Conservation (phyloP, 2,113 vertebrate species). For the Carettochelys insculpta region DNA sequence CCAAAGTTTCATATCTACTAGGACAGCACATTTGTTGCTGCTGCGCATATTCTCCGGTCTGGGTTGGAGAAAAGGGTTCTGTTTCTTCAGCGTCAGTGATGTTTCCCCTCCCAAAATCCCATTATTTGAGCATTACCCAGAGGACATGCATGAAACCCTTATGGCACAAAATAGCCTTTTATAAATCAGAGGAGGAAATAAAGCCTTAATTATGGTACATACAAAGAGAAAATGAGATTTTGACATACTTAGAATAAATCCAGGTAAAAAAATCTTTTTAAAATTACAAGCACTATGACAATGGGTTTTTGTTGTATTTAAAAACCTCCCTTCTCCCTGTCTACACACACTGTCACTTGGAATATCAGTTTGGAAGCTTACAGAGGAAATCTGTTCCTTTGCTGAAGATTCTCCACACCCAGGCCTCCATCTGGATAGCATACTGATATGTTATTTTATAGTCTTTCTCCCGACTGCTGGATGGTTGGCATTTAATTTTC, state of each 20-base stretch:
- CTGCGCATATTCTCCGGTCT: not conserved
- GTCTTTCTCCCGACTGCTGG: not conserved
- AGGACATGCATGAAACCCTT: not conserved
- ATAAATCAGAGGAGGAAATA: not conserved
- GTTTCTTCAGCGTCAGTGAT: not conserved
- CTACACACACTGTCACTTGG: not conserved
- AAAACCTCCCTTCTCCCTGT: not conserved
- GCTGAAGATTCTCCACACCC: not conserved
- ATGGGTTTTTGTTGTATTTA: not conserved
- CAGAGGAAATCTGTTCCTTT: not conserved
- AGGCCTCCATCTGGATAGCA: not conserved
- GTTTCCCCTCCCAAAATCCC: not conserved
- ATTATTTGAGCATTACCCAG: not conserved
- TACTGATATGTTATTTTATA: not conserved
- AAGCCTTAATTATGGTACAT: not conserved
- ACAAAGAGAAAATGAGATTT: not conserved
- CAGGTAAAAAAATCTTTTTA: not conserved
- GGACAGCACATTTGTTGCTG: not conserved
- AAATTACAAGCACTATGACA: not conserved
- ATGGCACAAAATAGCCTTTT: not conserved
- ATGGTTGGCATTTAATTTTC: not conserved
- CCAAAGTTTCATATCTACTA: not conserved
- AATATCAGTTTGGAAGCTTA: not conserved
- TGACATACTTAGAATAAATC: fast-evolving
- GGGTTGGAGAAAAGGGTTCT: not conserved